Conservation (phyloP, 2,113 vertebrate species). For the Tachysurus fulvidraco region DNA sequence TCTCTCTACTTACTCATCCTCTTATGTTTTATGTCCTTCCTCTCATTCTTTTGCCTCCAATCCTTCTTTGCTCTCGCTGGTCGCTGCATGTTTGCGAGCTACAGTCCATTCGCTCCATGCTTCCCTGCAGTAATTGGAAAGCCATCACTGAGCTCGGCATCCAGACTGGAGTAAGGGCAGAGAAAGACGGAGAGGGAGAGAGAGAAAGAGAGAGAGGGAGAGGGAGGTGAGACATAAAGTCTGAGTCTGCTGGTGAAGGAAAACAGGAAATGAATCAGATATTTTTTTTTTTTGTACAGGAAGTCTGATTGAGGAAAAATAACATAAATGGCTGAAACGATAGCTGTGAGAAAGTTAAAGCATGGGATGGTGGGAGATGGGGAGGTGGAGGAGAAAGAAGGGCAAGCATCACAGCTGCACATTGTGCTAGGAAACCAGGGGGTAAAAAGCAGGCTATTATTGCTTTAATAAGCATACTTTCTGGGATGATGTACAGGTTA, state of each 20-base stretch:
- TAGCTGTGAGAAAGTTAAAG: conserved; percentile 3
- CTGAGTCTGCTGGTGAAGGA: conserved; percentile 37
- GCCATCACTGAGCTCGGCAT: conserved; percentile 69
- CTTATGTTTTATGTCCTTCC: background rate
- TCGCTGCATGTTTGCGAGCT: conserved; percentile 67
- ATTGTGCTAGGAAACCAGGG: background rate
- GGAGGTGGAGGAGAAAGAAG: conserved; percentile 18
- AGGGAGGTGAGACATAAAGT: conserved; percentile 7
- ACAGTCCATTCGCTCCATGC: conserved; percentile 62
- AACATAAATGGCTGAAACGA: conserved; percentile 17
- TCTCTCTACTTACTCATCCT: background rate
- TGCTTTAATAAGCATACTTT: background rate
- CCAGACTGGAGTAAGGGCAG: conserved; percentile 51
- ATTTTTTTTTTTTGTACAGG: conserved; percentile 7
- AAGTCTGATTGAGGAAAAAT: conserved; percentile 12
- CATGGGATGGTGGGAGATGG: background rate
- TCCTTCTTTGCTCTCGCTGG: background rate
- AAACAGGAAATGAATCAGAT: background rate
- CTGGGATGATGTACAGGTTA: conserved; percentile 14
- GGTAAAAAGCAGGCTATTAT: background rate
- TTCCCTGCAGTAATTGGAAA: conserved; percentile 76
- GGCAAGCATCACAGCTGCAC: background rate
- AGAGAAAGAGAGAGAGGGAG: conserved; percentile 37
- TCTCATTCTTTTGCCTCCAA: conserved; percentile 7
- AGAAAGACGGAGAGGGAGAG: conserved; percentile 6